phyloP scores from a whole-genome alignment of 2,113 vertebrate species.

The Dendropsophus ebraccatus region DNA sequence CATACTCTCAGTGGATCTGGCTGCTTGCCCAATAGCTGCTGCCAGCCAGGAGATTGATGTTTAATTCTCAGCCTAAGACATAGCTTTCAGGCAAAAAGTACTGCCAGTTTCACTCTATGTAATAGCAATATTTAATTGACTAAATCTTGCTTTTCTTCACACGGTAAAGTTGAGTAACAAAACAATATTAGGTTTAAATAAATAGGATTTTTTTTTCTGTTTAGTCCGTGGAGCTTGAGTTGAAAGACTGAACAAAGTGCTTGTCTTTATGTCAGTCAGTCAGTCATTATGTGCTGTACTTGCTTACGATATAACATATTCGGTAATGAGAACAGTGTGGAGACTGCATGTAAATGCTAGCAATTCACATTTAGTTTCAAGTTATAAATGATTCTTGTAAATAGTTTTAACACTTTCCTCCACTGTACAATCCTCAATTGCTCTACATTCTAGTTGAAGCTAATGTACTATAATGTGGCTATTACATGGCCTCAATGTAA shows the following conservation, averaged over 20 bases:
- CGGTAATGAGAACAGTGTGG: neutral
- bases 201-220: slow-evolving; percentile 15
- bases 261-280: slow-evolving; percentile 20
- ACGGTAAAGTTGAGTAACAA: slow-evolving; percentile 51
- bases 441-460: neutral
- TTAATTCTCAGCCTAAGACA: slow-evolving; percentile 55
- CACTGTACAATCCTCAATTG: neutral
- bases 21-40: slow-evolving; percentile 56
- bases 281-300: slow-evolving; percentile 1
- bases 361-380: neutral
- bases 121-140: slow-evolving; percentile 58
- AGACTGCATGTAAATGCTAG: neutral
- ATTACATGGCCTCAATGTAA: too few relatives aligned
- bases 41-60: slow-evolving; percentile 56
- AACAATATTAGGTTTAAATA: slow-evolving; percentile 46
- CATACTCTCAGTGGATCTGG: slow-evolving; percentile 54
- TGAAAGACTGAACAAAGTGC: neutral
- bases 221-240: neutral
- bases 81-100: slow-evolving; percentile 56
- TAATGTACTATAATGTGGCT: neutral
- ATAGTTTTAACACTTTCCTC: neutral
- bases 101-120: slow-evolving; percentile 55
- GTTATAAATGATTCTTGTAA: neutral
- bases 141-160: slow-evolving; percentile 55
- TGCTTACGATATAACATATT: neutral